These are phyloP conservation scores for Pyralis farinalis DNA, from an alignment of 2,888 invertebrate species.

Conservation along the genomic window DNA sequence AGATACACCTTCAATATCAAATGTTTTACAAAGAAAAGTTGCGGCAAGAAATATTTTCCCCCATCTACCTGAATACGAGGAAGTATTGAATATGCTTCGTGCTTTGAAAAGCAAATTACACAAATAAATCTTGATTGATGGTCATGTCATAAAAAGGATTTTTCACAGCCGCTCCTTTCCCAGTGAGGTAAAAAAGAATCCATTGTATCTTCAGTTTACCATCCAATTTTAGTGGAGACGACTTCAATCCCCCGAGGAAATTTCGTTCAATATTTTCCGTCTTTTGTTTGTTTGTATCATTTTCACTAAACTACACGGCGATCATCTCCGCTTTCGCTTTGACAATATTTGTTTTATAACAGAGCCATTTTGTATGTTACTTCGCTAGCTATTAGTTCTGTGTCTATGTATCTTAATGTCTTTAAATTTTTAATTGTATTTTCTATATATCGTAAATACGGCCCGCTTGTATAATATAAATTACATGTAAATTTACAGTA, in stretches of 20 bases:
- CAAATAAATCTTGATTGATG: conserved; percentile 44
- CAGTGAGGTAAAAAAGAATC: conserved; percentile 41
- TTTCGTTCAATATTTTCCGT: conserved; percentile 54
- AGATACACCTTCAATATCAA: conserved; percentile 7
- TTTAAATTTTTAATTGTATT: neutral
- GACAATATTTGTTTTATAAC: conserved; percentile 7
- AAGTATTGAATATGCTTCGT: conserved; percentile 17
- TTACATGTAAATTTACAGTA: too few species aligned
- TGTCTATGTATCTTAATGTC: too few species aligned
- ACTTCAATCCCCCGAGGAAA: conserved; percentile 62
- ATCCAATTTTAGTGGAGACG: conserved; percentile 59
- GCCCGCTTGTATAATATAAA: too few species aligned
- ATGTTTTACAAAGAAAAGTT: conserved; percentile 11
- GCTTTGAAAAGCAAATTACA: conserved; percentile 33
- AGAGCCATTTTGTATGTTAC: too few species aligned
- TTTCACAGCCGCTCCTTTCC: conserved; percentile 17
- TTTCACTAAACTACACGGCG: conserved; percentile 33
- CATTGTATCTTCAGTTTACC: conserved; percentile 57
- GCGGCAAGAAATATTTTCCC: conserved; percentile 13
- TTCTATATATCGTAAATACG: too few species aligned
- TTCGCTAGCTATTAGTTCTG: too few species aligned
- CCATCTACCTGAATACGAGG: conserved; percentile 10
- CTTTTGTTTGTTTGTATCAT: conserved; percentile 50
- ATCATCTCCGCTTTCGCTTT: conserved; percentile 27
- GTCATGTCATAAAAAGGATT: conserved; percentile 32